Percentiles rank a stretch among this genome's conserved stretches.
These are phyloP conservation scores for Chaetops frenatus DNA, from an alignment of 2,113 vertebrate genomes.

Conservation along the genomic window DNA sequence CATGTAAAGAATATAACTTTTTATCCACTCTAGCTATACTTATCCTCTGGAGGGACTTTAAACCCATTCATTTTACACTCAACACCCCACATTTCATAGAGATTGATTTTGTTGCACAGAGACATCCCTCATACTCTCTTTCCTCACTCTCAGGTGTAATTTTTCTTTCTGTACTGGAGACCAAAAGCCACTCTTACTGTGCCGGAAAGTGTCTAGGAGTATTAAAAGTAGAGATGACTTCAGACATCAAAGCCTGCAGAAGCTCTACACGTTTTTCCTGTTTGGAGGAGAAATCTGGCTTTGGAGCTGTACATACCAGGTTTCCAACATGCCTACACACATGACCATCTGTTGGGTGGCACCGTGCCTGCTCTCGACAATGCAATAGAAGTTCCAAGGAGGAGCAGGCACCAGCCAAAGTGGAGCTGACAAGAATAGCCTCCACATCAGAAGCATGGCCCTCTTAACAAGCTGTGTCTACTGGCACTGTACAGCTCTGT, in stretches of 20 bases:
- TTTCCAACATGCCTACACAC: constrained; percentile 8
- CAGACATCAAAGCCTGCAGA: background rate
- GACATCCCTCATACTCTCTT: background rate
- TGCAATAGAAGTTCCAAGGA: background rate
- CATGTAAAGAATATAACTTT: background rate
- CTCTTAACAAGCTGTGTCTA: background rate
- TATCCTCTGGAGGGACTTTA: background rate
- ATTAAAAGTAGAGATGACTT: background rate
- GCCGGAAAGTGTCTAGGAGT: background rate
- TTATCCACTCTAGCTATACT: background rate
- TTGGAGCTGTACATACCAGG: background rate
- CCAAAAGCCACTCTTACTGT: background rate
- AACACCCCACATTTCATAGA: background rate
- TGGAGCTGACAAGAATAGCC: background rate
- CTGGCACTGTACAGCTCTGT: background rate
- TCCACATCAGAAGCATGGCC: background rate
- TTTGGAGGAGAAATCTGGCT: background rate
- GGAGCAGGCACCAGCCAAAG: background rate
- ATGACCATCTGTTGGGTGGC: constrained; percentile 23
- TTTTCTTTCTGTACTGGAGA: background rate
- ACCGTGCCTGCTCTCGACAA: background rate
- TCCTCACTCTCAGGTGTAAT: background rate
- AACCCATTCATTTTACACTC: background rate
- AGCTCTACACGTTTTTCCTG: background rate
- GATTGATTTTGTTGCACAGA: background rate